phyloP scores from a whole-genome alignment of 2,797 vertebrate species.

The Sebastes miniatus region DNA sequence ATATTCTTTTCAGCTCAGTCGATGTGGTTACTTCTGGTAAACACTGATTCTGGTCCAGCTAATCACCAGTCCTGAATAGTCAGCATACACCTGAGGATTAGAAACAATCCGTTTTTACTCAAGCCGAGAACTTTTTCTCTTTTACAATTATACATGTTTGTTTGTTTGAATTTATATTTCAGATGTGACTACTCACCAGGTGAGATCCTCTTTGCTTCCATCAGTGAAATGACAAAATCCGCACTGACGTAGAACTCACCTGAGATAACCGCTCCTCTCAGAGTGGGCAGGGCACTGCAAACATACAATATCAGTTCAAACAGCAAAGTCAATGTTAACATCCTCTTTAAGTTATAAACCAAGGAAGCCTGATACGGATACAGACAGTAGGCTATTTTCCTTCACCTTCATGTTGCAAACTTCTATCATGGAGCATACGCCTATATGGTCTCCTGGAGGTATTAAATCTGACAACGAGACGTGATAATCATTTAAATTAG shows the following conservation, averaged over 20 bases:
- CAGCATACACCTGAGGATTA: background rate
- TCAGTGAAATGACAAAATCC: background rate
- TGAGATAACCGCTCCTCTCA: background rate
- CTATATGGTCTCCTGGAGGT: no score
- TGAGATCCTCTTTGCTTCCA: background rate
- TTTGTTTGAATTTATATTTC: background rate
- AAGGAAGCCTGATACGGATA: rapidly evolving
- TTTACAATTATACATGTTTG: background rate
- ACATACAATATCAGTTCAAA: background rate
- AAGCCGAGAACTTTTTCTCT: rapidly evolving
- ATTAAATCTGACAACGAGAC: no score
- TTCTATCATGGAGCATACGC: rapidly evolving
- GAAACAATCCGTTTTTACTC: background rate
- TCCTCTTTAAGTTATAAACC: no score
- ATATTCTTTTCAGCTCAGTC: background rate
- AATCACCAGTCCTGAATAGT: background rate
- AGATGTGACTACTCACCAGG: background rate
- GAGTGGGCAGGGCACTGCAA: background rate
- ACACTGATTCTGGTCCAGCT: background rate
- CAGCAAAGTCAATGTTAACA: background rate
- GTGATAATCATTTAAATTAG: no score
- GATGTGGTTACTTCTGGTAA: background rate
- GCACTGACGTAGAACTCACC: background rate
- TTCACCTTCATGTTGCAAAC: no score
- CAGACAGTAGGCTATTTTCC: background rate